Evolutionary conservation across 1,140 invertebrate genomes (phyloP).

Genomic region (Tribolium madens): DNA sequence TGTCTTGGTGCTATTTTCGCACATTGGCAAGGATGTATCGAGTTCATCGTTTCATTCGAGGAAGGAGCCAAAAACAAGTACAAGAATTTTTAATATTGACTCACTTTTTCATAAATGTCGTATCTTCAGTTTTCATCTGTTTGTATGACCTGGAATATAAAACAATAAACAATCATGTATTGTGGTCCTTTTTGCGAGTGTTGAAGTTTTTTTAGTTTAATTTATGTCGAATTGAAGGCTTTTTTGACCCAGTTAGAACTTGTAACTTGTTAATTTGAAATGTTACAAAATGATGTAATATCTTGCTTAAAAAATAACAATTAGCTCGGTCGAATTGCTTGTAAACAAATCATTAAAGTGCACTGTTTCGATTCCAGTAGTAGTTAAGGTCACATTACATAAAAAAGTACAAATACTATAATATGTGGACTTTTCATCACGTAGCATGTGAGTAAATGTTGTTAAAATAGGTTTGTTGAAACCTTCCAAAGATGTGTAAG

Average conservation of each 20-base stretch:
- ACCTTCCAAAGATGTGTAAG: too few species aligned
- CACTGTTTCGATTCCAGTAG: too few species aligned
- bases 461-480: too few species aligned
- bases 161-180: slow-evolving; percentile 29
- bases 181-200: slow-evolving; percentile 24
- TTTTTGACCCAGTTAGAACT: slow-evolving; percentile 6
- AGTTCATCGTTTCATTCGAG: slow-evolving; percentile 14
- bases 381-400: too few species aligned
- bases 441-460: too few species aligned
- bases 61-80: neutral
- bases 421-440: too few species aligned
- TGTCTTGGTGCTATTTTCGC: slow-evolving; percentile 40
- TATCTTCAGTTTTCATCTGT: slow-evolving; percentile 29
- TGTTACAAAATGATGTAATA: neutral
- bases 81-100: neutral
- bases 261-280: neutral
- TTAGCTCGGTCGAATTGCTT: neutral
- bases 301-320: neutral
- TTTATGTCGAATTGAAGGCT: neutral
- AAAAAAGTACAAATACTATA: too few species aligned
- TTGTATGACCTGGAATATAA: slow-evolving; percentile 19
- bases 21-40: neutral
- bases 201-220: too few species aligned
- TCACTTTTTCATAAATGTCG: too few species aligned
- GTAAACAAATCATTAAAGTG: slow-evolving; percentile 6